Conservation (phyloP, 2,113 vertebrate species). For the Pyxicephalus adspersus region DNA sequence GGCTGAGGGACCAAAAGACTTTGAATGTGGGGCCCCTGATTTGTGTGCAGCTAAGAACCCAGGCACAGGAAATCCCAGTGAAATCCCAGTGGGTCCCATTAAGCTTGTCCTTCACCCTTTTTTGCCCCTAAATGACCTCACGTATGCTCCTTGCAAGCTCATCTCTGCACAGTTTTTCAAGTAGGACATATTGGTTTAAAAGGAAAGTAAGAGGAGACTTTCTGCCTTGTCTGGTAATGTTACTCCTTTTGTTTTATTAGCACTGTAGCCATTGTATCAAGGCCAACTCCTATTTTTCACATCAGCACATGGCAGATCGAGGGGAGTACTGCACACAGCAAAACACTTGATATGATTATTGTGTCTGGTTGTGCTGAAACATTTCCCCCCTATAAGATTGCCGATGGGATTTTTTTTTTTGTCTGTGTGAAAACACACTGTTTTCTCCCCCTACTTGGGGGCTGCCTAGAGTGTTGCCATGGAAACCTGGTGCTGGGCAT, state of each 20-base stretch:
- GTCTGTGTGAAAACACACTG: constrained; percentile 36
- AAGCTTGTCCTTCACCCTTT: background rate
- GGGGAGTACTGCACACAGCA: background rate
- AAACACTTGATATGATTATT: background rate
- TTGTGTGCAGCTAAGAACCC: no score
- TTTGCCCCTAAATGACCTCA: background rate
- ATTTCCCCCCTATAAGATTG: constrained; percentile 23
- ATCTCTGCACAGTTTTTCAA: no score
- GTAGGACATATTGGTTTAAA: background rate
- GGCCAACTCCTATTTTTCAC: background rate
- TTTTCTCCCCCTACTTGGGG: constrained; percentile 64
- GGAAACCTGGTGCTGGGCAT: constrained; percentile 75
- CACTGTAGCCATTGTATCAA: background rate
- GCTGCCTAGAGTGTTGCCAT: constrained; percentile 79
- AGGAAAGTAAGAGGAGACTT: background rate
- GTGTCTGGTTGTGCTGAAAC: constrained; percentile 34
- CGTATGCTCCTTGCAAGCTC: background rate
- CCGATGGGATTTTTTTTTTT: constrained; percentile 45
- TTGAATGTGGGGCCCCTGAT: no score
- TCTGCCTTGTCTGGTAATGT: background rate
- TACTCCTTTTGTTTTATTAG: background rate
- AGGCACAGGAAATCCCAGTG: no score
- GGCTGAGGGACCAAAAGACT: no score
- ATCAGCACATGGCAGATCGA: background rate
- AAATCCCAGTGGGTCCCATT: background rate